A percentile compares a stretch with the other conserved stretches of the same genome.
phyloP scores from a whole-genome alignment of 2,797 vertebrate species.

The Microcaecilia unicolor region DNA sequence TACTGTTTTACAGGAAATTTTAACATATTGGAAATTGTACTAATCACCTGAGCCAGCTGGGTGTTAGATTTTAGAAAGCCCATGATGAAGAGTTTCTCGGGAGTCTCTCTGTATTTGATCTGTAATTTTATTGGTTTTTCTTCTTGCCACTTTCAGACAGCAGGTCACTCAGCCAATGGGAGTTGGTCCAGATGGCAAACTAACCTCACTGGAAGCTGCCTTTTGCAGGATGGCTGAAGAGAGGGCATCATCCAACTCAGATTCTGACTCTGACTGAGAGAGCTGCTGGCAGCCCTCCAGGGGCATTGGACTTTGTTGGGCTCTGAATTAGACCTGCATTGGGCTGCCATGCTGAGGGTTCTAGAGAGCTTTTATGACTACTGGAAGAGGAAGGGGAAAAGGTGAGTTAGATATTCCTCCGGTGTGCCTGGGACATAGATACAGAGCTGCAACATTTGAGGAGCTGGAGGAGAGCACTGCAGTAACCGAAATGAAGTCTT shows the following conservation, averaged over 20 bases:
- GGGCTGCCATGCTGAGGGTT: neutral
- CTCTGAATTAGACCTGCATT: neutral
- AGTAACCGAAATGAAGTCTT: no score
- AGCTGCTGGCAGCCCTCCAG: accelerated
- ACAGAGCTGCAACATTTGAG: no score
- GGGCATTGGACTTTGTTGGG: neutral
- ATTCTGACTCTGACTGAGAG: conserved; percentile 42
- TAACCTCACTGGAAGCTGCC: conserved; percentile 67
- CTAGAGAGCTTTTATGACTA: no score
- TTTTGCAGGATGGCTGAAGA: conserved; percentile 47
- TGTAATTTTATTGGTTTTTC: neutral
- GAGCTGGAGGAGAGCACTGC: no score
- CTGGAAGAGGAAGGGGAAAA: no score
- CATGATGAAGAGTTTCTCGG: accelerated
- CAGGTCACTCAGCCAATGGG: conserved; percentile 84
- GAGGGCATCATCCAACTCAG: conserved; percentile 33
- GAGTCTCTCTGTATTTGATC: neutral
- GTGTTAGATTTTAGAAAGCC: no score
- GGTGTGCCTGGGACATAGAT: no score
- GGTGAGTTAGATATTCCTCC: no score
- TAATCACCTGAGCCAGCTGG: no score
- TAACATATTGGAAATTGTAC: no score
- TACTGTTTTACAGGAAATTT: no score
- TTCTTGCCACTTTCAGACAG: conserved; percentile 43
- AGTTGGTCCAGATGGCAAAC: conserved; percentile 69